A percentile compares a stretch with the other conserved stretches of the same genome.
These are phyloP conservation scores for Heliconius hortense DNA, from an alignment of 2,888 invertebrate genomes.

Conservation along the genomic window DNA sequence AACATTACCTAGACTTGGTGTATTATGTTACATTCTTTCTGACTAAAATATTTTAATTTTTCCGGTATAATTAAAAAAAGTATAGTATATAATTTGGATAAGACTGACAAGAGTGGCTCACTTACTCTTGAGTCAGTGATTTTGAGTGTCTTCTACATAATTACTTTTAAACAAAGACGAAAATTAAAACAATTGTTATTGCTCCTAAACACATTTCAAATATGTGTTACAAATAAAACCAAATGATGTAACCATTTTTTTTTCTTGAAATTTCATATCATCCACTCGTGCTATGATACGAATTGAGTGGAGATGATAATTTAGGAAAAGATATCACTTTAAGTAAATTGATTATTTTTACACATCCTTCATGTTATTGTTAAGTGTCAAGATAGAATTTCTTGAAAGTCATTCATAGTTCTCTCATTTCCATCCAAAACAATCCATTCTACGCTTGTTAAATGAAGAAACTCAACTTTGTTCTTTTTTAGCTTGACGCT, in stretches of 20 bases:
- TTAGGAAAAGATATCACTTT: background rate
- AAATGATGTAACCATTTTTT: background rate
- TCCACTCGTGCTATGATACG: background rate
- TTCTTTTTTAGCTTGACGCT: no score
- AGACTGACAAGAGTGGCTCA: no score
- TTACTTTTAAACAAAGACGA: background rate
- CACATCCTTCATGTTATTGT: background rate
- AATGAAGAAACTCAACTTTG: no score
- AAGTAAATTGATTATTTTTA: background rate
- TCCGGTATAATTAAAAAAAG: no score
- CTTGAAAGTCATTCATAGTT: background rate
- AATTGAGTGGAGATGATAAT: background rate
- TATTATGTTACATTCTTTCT: no score
- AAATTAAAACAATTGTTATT: background rate
- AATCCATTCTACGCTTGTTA: background rate
- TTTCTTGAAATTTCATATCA: background rate
- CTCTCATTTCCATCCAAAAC: background rate
- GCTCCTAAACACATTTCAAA: background rate
- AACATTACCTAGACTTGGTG: no score
- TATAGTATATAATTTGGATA: no score
- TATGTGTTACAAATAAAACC: background rate
- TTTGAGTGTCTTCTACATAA: no score
- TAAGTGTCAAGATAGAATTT: background rate
- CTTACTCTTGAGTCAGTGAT: no score
- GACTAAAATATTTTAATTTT: no score